Percentiles rank a stretch among this genome's conserved stretches.
Conservation (phyloP, 2,113 vertebrate genomes). For the Furnarius figulus region DNA sequence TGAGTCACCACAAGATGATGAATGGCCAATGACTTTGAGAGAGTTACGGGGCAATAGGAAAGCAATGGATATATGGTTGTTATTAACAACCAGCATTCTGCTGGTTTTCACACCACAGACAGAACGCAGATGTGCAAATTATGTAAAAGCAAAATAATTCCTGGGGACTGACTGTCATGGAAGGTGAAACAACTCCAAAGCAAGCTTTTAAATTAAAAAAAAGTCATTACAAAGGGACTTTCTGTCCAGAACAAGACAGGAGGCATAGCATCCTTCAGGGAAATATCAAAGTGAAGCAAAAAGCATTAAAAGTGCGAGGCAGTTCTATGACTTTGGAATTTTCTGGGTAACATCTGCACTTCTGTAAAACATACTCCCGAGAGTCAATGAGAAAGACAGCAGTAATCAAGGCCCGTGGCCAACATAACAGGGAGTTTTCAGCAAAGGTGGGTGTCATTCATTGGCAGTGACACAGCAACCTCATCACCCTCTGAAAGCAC, state of each 20-base stretch:
- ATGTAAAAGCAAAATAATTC: not conserved
- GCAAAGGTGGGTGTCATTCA: not conserved
- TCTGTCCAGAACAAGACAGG: not conserved
- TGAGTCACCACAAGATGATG: not conserved
- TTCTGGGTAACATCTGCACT: not conserved
- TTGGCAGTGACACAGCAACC: not conserved
- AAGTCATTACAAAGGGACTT: not conserved
- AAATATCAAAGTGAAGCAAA: not conserved
- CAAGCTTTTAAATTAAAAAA: not conserved
- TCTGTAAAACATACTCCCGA: not conserved
- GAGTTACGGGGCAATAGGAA: not conserved
- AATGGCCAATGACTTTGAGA: not conserved
- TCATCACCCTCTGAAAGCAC: not conserved
- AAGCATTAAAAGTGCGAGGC: not conserved
- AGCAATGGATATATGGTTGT: not conserved
- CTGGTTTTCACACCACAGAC: not conserved
- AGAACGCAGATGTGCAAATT: not conserved
- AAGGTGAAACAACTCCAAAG: not conserved
- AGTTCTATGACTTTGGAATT: not conserved
- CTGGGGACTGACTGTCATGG: not conserved
- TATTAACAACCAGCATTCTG: not conserved
- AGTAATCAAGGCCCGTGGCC: not conserved
- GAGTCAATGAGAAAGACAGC: not conserved
- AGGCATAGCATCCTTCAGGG: not conserved
- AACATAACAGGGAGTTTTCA: not conserved